These are phyloP conservation scores for Macaca nemestrina DNA, from an alignment of 2,113 vertebrate genomes.

Conservation along the genomic window DNA sequence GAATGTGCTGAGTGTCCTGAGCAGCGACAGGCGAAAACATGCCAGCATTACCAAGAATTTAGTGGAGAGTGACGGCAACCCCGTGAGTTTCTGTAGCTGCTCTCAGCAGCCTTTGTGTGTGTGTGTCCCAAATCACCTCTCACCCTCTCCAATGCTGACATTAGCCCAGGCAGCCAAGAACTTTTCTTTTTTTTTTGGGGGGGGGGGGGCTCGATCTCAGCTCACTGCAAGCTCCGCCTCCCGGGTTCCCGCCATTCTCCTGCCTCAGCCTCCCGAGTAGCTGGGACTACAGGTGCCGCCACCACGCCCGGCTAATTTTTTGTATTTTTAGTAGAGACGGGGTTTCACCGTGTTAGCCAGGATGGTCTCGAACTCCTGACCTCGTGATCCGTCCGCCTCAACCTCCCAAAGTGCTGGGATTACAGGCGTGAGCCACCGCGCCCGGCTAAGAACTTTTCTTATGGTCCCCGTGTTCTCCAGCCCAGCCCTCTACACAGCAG, in stretches of 20 bases:
- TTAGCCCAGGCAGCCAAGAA: not conserved
- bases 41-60: not conserved
- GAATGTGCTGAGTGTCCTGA: too few relatives aligned
- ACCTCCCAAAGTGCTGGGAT: too few relatives aligned
- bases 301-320: too few relatives aligned
- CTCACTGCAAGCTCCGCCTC: too few relatives aligned
- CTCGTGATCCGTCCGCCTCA: rapidly evolving
- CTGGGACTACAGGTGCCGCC: too few relatives aligned
- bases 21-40: not conserved
- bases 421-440: too few relatives aligned
- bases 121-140: not conserved
- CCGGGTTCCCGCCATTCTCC: rapidly evolving
- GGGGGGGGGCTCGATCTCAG: too few relatives aligned
- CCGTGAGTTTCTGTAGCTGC: not conserved
- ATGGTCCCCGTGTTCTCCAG: not conserved
- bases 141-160: not conserved
- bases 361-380: too few relatives aligned
- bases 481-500: not conserved
- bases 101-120: not conserved
- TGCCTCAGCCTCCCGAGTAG: too few relatives aligned
- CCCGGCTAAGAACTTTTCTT: not conserved
- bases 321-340: too few relatives aligned
- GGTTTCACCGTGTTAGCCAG: too few relatives aligned
- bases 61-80: rapidly evolving
- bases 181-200: not conserved